Evolutionary conservation across 2,113 vertebrate species (phyloP).

Genomic region (Gobius niger): DNA sequence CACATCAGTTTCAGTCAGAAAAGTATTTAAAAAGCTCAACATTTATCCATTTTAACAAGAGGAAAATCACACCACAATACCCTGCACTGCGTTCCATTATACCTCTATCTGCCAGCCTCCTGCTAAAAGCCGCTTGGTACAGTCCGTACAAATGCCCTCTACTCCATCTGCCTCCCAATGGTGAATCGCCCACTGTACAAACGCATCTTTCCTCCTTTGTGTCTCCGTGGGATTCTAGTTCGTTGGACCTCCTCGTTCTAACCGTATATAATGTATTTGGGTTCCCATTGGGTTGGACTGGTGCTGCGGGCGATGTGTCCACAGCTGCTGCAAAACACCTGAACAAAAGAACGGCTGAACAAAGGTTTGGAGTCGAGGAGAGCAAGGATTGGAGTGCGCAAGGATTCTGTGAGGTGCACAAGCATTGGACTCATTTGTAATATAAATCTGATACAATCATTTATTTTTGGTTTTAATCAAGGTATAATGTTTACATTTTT

Average conservation of each 20-base stretch:
- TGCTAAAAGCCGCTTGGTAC: constrained; percentile 39
- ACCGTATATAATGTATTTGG: constrained; percentile 5
- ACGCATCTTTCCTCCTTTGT: not conserved
- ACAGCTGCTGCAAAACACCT: constrained; percentile 25
- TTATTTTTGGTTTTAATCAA: too few relatives aligned
- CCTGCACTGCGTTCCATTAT: constrained; percentile 26
- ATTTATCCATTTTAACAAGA: too few relatives aligned
- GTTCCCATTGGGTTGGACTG: constrained; percentile 31
- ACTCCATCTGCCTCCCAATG: not conserved
- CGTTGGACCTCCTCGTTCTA: constrained; percentile 11
- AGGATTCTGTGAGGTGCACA: not conserved
- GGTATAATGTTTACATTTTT: too few relatives aligned
- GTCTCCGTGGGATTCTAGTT: constrained; percentile 7
- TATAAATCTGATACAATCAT: too few relatives aligned
- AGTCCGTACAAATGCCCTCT: constrained; percentile 3
- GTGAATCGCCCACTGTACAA: not conserved
- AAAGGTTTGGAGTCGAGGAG: not conserved
- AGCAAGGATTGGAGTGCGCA: not conserved
- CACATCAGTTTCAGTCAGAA: too few relatives aligned
- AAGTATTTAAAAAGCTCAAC: too few relatives aligned
- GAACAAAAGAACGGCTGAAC: constrained; percentile 21
- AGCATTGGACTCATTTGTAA: not conserved
- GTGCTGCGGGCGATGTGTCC: constrained; percentile 37
- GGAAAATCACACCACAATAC: not conserved
- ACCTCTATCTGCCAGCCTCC: constrained; percentile 41